These are phyloP conservation scores for Ips typographus DNA, from an alignment of 1,140 invertebrate species.

Conservation along the genomic window DNA sequence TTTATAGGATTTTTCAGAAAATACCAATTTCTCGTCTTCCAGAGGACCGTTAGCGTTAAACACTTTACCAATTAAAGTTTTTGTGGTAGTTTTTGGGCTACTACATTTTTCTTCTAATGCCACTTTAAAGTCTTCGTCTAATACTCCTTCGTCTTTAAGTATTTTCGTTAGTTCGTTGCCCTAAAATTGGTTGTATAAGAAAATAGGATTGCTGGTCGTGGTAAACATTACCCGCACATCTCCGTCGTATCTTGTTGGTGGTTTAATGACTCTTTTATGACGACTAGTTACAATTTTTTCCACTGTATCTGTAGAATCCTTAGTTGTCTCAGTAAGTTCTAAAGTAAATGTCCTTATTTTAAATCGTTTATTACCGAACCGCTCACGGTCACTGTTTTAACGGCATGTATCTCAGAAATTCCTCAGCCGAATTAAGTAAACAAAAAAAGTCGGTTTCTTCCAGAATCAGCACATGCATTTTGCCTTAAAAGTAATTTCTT, in stretches of 20 bases:
- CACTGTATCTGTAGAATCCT: conserved; percentile 52
- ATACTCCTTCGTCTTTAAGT: conserved; percentile 70
- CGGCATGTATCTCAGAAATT: too few species aligned
- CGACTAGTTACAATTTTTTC: conserved; percentile 47
- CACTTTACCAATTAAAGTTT: conserved; percentile 67
- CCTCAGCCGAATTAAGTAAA: too few species aligned
- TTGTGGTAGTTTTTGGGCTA: conserved; percentile 35
- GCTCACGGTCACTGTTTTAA: too few species aligned
- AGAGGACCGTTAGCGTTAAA: conserved; percentile 50
- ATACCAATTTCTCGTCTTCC: too few species aligned
- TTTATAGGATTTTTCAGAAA: too few species aligned
- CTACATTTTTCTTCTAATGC: neutral
- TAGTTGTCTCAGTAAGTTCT: conserved; percentile 21
- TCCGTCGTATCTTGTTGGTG: conserved; percentile 67
- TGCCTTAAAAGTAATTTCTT: too few species aligned
- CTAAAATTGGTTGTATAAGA: conserved; percentile 43
- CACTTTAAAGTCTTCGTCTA: conserved; percentile 57
- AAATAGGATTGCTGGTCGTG: neutral
- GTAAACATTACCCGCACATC: conserved; percentile 58
- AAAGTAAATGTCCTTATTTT: too few species aligned
- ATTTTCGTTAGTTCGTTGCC: conserved; percentile 74
- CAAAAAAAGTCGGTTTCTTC: too few species aligned
- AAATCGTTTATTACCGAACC: too few species aligned
- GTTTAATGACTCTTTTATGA: conserved; percentile 63
- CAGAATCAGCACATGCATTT: too few species aligned